Conservation (phyloP, 2,797 vertebrate genomes). For the Cryptoblepharus egeriae region DNA sequence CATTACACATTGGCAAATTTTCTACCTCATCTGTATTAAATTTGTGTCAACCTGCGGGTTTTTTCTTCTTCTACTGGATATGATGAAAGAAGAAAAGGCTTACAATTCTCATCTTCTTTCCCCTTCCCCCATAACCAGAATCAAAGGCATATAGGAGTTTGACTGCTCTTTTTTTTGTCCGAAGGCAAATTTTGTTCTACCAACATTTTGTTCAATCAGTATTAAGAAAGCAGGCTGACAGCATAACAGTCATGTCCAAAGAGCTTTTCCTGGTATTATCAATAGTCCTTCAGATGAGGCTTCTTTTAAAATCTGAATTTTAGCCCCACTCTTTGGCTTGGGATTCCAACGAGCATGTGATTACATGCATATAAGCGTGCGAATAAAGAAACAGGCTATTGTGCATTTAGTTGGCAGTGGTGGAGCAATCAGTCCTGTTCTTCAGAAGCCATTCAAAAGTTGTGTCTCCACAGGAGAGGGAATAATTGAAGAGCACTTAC, state of each 20-base stretch:
- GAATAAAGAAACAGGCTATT: too few relatives aligned
- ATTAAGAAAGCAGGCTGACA: background rate
- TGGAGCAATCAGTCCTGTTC: too few relatives aligned
- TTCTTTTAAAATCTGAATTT: too few relatives aligned
- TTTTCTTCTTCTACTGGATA: conserved; percentile 24
- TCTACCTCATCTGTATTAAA: conserved; percentile 45
- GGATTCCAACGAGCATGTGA: too few relatives aligned
- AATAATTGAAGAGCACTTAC: too few relatives aligned
- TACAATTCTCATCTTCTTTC: conserved; percentile 34
- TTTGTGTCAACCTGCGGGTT: background rate
- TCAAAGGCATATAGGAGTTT: background rate
- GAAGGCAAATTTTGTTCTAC: conserved; percentile 22
- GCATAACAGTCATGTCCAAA: background rate
- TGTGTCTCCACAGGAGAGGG: too few relatives aligned
- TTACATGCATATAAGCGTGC: too few relatives aligned
- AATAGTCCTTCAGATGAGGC: too few relatives aligned
- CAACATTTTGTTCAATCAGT: background rate
- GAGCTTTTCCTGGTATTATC: too few relatives aligned
- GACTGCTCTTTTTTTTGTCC: background rate
- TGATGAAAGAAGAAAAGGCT: background rate
- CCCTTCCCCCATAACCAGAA: background rate
- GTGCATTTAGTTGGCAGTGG: too few relatives aligned
- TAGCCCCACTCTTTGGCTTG: too few relatives aligned
- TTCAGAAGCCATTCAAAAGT: too few relatives aligned
- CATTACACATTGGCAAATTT: conserved; percentile 36